Evolutionary conservation across 92 coral and sea anemone genomes (phyloP).

Genomic region (Nematostella vectensis): DNA sequence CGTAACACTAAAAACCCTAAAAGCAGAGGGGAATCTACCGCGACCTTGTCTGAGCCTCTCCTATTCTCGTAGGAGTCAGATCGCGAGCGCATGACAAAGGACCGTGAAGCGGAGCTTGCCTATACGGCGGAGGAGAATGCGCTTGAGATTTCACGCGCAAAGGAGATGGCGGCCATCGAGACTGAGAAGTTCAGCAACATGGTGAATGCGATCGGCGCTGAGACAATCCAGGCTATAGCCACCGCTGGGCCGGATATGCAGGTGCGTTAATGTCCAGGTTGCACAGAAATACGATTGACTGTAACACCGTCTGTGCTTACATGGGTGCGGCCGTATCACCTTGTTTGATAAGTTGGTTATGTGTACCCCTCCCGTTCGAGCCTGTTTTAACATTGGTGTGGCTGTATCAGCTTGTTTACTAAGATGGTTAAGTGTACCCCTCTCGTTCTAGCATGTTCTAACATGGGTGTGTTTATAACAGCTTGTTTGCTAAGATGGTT

Average conservation of each 20-base stretch:
- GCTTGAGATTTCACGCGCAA: conserved; percentile 67
- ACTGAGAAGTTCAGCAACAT: conserved; percentile 86
- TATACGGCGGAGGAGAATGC: conserved; percentile 59
- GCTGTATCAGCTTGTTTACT: no score
- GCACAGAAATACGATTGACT: background rate
- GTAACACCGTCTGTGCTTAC: no score
- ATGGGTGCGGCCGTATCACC: background rate
- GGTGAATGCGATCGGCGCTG: conserved; percentile 96
- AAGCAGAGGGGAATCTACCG: no score
- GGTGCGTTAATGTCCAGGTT: conserved; percentile 18
- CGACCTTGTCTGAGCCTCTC: no score
- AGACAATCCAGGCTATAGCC: conserved; percentile 95
- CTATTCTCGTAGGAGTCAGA: conserved; percentile 63
- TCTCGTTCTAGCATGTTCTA: no score
- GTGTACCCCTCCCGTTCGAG: no score
- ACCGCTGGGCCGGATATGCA: conserved; percentile 99
- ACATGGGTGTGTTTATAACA: no score
- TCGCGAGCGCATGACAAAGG: conserved; percentile 67
- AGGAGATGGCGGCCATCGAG: conserved; percentile 73
- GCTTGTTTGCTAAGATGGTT: no score
- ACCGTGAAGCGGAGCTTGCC: conserved; percentile 69
- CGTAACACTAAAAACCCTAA: no score
- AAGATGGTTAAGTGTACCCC: no score
- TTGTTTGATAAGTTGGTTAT: background rate
- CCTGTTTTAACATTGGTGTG: no score